Conservation (phyloP, 2,113 vertebrate species). For the Myiozetetes cayanensis region DNA sequence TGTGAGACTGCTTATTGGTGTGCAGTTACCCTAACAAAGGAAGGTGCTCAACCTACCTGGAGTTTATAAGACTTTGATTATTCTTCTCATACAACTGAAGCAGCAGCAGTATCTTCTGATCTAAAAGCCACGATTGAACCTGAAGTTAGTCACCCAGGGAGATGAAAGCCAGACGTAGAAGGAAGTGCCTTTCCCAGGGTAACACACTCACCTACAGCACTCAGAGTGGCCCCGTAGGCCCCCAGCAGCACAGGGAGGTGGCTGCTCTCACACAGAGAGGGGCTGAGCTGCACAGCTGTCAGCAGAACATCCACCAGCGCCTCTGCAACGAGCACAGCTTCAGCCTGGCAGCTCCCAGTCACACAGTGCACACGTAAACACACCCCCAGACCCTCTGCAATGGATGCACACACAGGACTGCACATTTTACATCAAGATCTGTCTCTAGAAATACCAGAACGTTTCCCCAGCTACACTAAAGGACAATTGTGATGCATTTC, state of each 20-base stretch:
- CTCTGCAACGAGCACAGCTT: conserved; percentile 72
- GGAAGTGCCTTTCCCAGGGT: background rate
- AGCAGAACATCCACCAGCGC: conserved; percentile 83
- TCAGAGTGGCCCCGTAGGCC: conserved; percentile 89
- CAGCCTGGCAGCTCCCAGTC: background rate
- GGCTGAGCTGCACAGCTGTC: conserved; percentile 79
- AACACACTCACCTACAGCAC: conserved; percentile 76
- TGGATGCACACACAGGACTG: background rate
- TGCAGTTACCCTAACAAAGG: background rate
- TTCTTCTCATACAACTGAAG: conserved; percentile 91
- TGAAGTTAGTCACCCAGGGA: background rate
- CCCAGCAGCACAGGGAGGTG: conserved; percentile 90
- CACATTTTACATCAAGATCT: background rate
- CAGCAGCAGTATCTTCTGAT: conserved; percentile 90
- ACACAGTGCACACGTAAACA: background rate
- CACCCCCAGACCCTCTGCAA: background rate
- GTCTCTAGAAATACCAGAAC: background rate
- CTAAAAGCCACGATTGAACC: conserved; percentile 63
- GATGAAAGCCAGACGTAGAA: background rate
- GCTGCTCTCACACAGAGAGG: conserved; percentile 79
- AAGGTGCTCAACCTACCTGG: conserved; percentile 67
- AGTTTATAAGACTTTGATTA: conserved; percentile 81
- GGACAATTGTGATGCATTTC: background rate
- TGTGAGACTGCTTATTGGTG: background rate
- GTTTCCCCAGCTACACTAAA: background rate